Evolutionary conservation across 2,113 vertebrate species (phyloP).

Genomic region (Pristiophorus japonicus): DNA sequence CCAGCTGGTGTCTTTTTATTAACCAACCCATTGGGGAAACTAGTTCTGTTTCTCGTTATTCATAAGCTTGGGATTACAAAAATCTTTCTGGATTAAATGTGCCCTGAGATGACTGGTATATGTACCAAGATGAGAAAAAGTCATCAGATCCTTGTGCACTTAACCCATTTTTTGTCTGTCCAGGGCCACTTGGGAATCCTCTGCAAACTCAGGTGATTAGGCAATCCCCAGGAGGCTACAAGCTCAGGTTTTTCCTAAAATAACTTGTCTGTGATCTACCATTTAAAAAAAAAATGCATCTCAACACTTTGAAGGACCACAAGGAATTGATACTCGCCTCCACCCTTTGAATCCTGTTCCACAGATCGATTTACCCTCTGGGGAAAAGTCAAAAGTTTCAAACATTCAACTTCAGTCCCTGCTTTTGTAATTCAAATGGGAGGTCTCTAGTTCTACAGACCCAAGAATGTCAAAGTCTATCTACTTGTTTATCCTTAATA

Average conservation of each 20-base stretch:
- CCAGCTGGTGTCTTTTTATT: not conserved
- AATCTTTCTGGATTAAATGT: not conserved
- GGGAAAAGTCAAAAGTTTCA: not conserved
- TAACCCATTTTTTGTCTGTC: not conserved
- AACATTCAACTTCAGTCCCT: not conserved
- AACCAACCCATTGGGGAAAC: not conserved
- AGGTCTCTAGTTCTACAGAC: not conserved
- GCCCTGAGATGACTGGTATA: not conserved
- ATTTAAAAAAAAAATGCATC: no score
- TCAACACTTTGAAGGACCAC: not conserved
- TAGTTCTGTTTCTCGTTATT: not conserved
- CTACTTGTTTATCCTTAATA: not conserved
- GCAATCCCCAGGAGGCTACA: not conserved
- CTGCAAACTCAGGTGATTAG: not conserved
- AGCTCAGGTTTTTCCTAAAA: not conserved
- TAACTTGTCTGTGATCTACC: not conserved
- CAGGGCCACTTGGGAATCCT: not conserved
- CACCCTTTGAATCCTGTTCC: not conserved
- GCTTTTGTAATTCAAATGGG: not conserved
- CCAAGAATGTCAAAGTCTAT: not conserved
- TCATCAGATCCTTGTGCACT: not conserved
- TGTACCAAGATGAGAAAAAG: not conserved
- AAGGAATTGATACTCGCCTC: not conserved
- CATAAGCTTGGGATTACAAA: not conserved
- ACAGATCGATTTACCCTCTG: not conserved